These are phyloP conservation scores for Spermophilus dauricus DNA, from an alignment of 2,113 vertebrate species.

Conservation along the genomic window DNA sequence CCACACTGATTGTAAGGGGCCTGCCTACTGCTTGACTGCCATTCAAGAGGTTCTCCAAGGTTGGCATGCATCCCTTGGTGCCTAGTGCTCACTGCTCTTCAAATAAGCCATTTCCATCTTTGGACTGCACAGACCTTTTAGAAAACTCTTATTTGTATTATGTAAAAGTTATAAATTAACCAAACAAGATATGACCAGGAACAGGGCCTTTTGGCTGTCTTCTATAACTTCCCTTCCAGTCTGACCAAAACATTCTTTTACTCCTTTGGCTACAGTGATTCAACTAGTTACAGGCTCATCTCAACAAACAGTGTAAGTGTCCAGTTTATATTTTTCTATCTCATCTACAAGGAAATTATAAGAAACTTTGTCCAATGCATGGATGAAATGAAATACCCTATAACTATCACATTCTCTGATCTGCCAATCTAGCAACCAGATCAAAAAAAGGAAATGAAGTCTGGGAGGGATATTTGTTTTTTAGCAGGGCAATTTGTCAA, in stretches of 20 bases:
- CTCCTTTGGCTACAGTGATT: constrained; percentile 26
- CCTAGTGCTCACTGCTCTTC: neutral
- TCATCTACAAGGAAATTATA: constrained; percentile 53
- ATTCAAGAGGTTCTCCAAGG: neutral
- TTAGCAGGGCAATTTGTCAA: constrained; percentile 58
- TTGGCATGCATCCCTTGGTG: neutral
- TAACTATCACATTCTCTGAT: constrained; percentile 50
- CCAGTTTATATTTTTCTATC: constrained; percentile 43
- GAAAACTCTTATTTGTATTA: constrained; percentile 58
- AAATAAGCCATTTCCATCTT: constrained; percentile 11
- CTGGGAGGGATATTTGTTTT: constrained; percentile 70
- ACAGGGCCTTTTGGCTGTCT: constrained; percentile 30
- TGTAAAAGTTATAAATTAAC: constrained; percentile 62
- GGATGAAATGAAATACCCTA: constrained; percentile 48
- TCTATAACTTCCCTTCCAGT: constrained; percentile 55
- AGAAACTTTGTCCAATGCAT: constrained; percentile 42
- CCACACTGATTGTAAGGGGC: neutral
- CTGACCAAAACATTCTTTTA: constrained; percentile 42
- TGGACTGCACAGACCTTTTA: constrained; percentile 28
- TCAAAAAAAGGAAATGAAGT: constrained; percentile 58
- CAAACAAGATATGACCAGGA: constrained; percentile 36
- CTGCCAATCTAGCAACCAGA: constrained; percentile 47
- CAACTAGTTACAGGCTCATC: constrained; percentile 42
- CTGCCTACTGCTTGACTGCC: neutral
- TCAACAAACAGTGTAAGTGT: constrained; percentile 50